A percentile compares a stretch with the other conserved stretches of the same genome.
Evolutionary conservation across 2,113 vertebrate species (phyloP).

Genomic region (Engraulis encrasicolus): DNA sequence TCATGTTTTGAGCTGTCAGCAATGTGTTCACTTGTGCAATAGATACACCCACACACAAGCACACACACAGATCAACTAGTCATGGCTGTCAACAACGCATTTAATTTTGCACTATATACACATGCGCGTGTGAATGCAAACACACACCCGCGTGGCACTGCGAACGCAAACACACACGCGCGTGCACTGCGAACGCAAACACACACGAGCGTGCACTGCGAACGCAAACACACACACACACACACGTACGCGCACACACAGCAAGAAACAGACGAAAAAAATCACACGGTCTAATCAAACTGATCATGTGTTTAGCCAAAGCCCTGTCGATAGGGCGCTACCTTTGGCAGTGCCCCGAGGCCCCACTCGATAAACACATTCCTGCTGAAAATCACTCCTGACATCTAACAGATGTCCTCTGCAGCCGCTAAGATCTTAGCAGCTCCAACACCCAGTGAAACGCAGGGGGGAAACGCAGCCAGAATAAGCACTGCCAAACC

Average conservation of each 20-base stretch:
- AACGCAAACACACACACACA: neutral
- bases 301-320: neutral
- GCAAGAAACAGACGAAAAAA: too few relatives aligned
- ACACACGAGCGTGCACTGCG: neutral
- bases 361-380: neutral
- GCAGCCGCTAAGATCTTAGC: neutral
- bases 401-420: slow-evolving; percentile 5
- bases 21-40: too few relatives aligned
- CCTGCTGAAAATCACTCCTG: neutral
- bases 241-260: neutral
- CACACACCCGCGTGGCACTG: too few relatives aligned
- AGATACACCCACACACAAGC: too few relatives aligned
- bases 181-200: neutral
- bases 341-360: neutral
- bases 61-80: neutral
- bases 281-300: too few relatives aligned
- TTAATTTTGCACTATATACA: too few relatives aligned
- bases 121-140: too few relatives aligned
- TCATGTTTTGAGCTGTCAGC: too few relatives aligned
- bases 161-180: neutral
- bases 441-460: neutral
- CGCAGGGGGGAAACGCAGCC: neutral
- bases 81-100: too few relatives aligned
- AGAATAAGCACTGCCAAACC: neutral
- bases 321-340: neutral